phyloP scores from a whole-genome alignment of 2,888 invertebrate species.

The Plutella xylostella region DNA sequence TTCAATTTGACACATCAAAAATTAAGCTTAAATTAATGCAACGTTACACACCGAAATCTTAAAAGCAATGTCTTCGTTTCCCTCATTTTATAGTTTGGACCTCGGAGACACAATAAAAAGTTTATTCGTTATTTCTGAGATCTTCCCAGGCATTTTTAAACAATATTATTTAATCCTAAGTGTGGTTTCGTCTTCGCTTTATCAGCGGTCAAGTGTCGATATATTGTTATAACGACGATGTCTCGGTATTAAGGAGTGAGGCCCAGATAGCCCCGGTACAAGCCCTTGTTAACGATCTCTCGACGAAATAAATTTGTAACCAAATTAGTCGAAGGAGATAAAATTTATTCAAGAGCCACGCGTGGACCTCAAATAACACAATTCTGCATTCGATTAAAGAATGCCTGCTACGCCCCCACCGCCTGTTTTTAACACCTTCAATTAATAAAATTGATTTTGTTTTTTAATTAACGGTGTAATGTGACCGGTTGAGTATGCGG shows the following conservation, averaged over 20 bases:
- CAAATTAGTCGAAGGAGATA: slow-evolving; percentile 68
- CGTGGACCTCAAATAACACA: slow-evolving; percentile 69
- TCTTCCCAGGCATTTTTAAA: slow-evolving; percentile 23
- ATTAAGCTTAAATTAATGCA: too few relatives aligned
- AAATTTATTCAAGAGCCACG: slow-evolving; percentile 69
- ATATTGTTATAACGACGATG: slow-evolving; percentile 64
- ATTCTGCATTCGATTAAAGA: slow-evolving; percentile 64
- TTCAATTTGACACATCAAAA: too few relatives aligned
- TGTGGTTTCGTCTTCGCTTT: slow-evolving; percentile 63
- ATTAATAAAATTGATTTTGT: slow-evolving; percentile 71
- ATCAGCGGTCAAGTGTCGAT: slow-evolving; percentile 61
- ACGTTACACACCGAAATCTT: too few relatives aligned
- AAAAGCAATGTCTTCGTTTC: slow-evolving; percentile 31
- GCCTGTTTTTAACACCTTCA: slow-evolving; percentile 70
- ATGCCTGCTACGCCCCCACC: slow-evolving; percentile 58
- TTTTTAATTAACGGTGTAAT: slow-evolving; percentile 67
- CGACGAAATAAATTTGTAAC: slow-evolving; percentile 70
- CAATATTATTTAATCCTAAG: slow-evolving; percentile 65
- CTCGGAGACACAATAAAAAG: slow-evolving; percentile 38
- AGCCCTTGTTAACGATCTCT: slow-evolving; percentile 65
- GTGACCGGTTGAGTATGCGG: slow-evolving; percentile 46
- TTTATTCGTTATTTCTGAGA: slow-evolving; percentile 28
- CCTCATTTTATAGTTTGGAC: slow-evolving; percentile 31
- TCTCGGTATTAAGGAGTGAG: slow-evolving; percentile 57
- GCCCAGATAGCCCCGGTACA: slow-evolving; percentile 62